These are phyloP conservation scores for Pseudomyrmex flavicornis DNA, from an alignment of 1,140 invertebrate species.

Conservation along the genomic window DNA sequence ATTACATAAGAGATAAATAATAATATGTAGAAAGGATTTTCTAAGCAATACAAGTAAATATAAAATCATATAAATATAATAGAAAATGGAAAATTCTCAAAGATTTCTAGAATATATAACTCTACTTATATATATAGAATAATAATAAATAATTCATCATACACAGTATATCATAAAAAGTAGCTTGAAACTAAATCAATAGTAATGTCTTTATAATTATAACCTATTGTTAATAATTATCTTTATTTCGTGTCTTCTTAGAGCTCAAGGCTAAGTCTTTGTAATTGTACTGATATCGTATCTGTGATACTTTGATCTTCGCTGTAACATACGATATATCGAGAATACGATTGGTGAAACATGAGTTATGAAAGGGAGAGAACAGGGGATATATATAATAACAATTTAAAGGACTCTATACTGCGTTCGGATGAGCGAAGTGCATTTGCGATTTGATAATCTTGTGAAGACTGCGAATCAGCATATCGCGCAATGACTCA, in stretches of 20 bases:
- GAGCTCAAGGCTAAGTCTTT: background rate
- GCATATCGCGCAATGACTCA: conserved; percentile 51
- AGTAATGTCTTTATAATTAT: background rate
- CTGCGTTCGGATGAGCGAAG: conserved; percentile 26
- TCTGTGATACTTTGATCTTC: background rate
- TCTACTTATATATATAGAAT: too few species aligned
- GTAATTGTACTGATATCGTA: conserved; percentile 3
- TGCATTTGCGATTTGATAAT: conserved; percentile 47
- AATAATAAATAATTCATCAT: background rate
- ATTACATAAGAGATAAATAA: background rate
- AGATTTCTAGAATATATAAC: too few species aligned
- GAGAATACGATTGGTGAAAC: conserved; percentile 45
- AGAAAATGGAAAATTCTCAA: background rate
- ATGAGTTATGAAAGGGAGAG: conserved; percentile 8
- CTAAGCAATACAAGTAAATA: background rate
- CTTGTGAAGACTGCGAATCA: conserved; percentile 39
- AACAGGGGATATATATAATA: conserved; percentile 36
- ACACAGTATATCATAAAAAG: background rate
- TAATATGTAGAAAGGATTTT: background rate
- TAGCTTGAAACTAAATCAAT: conserved; percentile 4
- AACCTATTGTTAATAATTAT: background rate
- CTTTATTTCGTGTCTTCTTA: background rate
- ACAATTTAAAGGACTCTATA: conserved; percentile 36
- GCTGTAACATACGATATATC: conserved; percentile 20
- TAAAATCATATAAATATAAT: background rate